These are phyloP conservation scores for Hanleya hanleyi DNA, from an alignment of 2,888 invertebrate genomes.

Conservation along the genomic window DNA sequence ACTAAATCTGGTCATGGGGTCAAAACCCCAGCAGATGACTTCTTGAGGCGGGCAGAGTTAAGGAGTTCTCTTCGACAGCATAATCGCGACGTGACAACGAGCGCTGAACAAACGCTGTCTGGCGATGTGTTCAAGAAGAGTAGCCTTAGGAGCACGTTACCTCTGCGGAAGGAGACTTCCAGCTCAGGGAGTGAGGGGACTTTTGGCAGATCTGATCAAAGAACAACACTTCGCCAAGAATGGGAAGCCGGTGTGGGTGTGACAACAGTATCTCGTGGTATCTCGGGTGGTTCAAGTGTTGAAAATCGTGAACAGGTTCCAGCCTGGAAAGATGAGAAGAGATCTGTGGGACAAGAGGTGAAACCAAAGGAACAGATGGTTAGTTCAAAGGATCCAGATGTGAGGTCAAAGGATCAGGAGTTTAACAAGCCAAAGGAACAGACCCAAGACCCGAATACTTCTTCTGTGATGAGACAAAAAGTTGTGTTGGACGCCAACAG, in stretches of 20 bases:
- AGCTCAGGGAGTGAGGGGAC: too few species aligned
- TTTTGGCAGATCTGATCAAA: neutral
- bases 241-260: neutral
- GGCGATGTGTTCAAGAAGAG: constrained; percentile 1
- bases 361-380: too few species aligned
- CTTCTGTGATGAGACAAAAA: too few species aligned
- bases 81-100: neutral
- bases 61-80: constrained; percentile 10
- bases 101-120: constrained; percentile 4
- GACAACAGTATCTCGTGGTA: neutral
- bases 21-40: constrained; percentile 5
- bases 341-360: neutral
- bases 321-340: neutral
- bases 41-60: neutral
- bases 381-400: too few species aligned
- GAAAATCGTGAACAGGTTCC: too few species aligned
- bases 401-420: too few species aligned
- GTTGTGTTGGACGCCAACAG: neutral
- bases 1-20: too few species aligned
- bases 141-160: neutral
- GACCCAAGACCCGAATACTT: too few species aligned
- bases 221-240: neutral
- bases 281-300: neutral
- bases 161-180: neutral
- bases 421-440: neutral